Evolutionary conservation across 2,888 invertebrate species (phyloP).

Genomic region (Rambutsinella grinnellia): DNA sequence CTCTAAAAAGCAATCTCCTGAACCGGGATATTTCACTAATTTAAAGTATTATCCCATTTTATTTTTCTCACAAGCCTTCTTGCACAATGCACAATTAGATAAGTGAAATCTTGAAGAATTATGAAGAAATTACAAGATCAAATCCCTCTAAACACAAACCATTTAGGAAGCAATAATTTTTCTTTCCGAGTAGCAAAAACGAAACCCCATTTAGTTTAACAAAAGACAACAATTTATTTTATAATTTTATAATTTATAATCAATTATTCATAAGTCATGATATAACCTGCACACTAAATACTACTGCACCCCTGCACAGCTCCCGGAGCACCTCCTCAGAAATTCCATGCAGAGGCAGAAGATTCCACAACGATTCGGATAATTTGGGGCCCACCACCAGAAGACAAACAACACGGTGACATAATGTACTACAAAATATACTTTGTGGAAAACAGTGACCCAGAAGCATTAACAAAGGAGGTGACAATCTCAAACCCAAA

Average conservation of each 20-base stretch:
- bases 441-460: conserved; percentile 83
- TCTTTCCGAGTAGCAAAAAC: too few relatives aligned
- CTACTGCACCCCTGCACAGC: conserved; percentile 75
- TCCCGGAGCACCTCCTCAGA: conserved; percentile 96
- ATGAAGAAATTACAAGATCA: too few relatives aligned
- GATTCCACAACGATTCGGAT: conserved; percentile 91
- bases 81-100: too few relatives aligned
- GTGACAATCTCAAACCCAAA: conserved; percentile 78
- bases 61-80: too few relatives aligned
- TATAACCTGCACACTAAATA: conserved; percentile 47
- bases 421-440: conserved; percentile 96
- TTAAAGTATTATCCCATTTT: too few relatives aligned
- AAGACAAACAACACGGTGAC: conserved; percentile 90
- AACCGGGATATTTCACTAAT: too few relatives aligned
- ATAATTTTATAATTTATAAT: not conserved
- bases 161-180: too few relatives aligned
- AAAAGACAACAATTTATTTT: too few relatives aligned
- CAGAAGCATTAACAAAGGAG: conserved; percentile 86
- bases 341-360: conserved; percentile 89
- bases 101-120: too few relatives aligned
- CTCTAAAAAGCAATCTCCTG: too few relatives aligned
- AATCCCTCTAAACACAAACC: too few relatives aligned
- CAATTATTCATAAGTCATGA: conserved; percentile 33
- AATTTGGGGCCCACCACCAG: conserved; percentile 93
- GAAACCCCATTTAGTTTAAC: too few relatives aligned